Base-by-base conservation (phyloP, 2,888 invertebrate species). In the Drosophila prolongata region DNA sequence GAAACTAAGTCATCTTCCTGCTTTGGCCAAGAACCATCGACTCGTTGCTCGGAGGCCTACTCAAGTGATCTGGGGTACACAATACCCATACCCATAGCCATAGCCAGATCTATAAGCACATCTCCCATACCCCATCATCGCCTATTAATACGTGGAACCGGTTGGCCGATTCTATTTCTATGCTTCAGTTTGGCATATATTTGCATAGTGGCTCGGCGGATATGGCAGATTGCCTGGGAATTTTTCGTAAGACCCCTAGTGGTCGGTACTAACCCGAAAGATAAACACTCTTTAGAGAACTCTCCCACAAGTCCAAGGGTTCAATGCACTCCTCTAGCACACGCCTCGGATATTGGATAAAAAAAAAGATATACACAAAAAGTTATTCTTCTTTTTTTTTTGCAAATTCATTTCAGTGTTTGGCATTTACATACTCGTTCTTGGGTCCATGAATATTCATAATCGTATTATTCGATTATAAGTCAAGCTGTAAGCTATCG, bases 131-230 rank as follows among this genome's bases (percentile, higher is more conserved):
- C 66, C 50, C 74, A 83, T 87, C 80, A 87, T 76, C 56, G 59
- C 68, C 53, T 80, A 80, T 70, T 74, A 78, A 83, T 68, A 70
- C 59, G 1, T n/a, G 8, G 11, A 62, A 55, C 64, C 52, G 64
- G 64, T 72, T 46, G 37, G 37, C 38, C 70, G 74, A 50, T 68
- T 60, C 60, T 59, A 54, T 47, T 47, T 52, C 64, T 44, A 47
- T 62, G 46, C 43, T 46, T 50, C 64, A 62, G 64, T 61, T 77
- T 71, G 71, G 65, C 72, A 72, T 73, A 78, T 80, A 87, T 87
- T 87, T 83, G 78, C 76, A 82, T 87, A 84, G 70, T 47, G 65
- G 68, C 71, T 76, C 56, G 65, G 35, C 67, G 57, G 50, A 61
- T 61, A 52, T 62, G 43, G 52, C 43, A 19, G 52, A 55, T 52